phyloP scores from a whole-genome alignment of 2,113 vertebrate genomes.

The Mustela nigripes region DNA sequence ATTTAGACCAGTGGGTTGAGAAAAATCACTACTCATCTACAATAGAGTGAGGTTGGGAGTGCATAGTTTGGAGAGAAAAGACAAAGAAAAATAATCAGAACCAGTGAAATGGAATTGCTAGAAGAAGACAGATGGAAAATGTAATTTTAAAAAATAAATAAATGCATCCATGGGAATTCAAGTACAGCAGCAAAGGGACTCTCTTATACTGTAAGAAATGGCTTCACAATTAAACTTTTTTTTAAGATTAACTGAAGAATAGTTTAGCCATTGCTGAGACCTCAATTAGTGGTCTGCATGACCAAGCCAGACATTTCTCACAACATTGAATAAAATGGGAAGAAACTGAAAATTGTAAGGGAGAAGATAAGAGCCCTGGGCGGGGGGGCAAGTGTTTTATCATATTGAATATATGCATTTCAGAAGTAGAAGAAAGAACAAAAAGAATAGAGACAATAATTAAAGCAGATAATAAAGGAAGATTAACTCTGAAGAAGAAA shows the following conservation, averaged over 20 bases:
- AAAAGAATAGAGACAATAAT: neutral
- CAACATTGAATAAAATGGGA: neutral
- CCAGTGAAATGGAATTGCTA: neutral
- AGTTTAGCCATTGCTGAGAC: neutral
- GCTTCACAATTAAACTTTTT: neutral
- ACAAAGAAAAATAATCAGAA: neutral
- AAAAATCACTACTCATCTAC: too few relatives aligned
- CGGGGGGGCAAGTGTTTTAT: neutral
- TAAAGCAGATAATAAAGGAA: neutral
- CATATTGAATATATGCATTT: neutral
- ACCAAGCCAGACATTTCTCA: neutral
- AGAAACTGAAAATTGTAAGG: neutral
- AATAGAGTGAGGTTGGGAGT: neutral
- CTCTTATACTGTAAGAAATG: neutral
- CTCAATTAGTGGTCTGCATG: neutral
- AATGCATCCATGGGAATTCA: neutral
- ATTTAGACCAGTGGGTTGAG: neutral
- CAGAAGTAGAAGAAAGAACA: neutral
- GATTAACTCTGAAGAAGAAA: neutral
- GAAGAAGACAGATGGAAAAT: neutral
- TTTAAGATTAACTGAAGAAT: neutral
- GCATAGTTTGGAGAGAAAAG: neutral
- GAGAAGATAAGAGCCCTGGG: neutral
- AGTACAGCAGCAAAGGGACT: neutral
- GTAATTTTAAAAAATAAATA: neutral